phyloP scores from a whole-genome alignment of 2,797 vertebrate species.

The Sebastes hubbsi region DNA sequence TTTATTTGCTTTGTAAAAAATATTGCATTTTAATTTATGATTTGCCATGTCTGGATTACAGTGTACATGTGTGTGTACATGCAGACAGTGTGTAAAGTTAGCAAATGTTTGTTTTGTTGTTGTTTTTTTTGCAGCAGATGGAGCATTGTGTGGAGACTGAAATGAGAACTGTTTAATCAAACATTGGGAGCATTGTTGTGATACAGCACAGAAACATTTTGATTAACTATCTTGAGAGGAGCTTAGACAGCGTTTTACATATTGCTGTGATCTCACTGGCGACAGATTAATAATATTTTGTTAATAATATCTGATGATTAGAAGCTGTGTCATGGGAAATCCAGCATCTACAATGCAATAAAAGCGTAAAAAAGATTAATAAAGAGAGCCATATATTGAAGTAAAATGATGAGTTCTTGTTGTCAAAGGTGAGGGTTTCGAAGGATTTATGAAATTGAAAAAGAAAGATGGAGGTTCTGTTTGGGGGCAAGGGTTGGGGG shows the following conservation, averaged over 20 bases:
- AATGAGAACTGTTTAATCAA: neutral
- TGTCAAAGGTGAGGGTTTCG: neutral
- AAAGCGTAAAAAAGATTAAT: neutral
- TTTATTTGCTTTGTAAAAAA: neutral
- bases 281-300: neutral
- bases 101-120: neutral
- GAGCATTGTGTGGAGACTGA: neutral
- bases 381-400: neutral
- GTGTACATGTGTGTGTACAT: neutral
- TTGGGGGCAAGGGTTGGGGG: neutral
- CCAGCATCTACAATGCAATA: neutral
- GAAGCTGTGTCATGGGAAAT: neutral
- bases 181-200: neutral
- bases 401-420: neutral
- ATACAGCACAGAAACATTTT: neutral
- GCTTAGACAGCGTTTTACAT: neutral
- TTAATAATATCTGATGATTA: neutral
- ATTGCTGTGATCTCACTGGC: neutral
- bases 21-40: neutral
- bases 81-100: neutral
- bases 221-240: neutral
- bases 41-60: neutral
- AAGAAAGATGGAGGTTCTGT: slow-evolving; percentile 6
- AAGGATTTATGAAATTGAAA: slow-evolving; percentile 11
- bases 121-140: neutral